Evolutionary conservation across 1,140 invertebrate species (phyloP).

Genomic region (Pseudomyrmex flavicornis): DNA sequence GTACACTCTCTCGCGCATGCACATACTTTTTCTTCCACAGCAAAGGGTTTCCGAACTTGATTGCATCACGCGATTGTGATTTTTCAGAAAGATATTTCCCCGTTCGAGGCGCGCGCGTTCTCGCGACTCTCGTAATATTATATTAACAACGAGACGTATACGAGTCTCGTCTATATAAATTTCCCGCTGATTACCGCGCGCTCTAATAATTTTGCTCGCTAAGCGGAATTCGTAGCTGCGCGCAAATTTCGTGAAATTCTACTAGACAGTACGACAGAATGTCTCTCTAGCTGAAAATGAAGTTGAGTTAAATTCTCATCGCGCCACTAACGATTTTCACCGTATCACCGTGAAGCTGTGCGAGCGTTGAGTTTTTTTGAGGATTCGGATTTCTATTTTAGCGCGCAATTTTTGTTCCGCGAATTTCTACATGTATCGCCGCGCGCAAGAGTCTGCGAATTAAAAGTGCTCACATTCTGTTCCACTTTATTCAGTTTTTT

Average conservation of each 20-base stretch:
- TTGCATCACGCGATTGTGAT: conserved; percentile 42
- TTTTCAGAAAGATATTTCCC: conserved; percentile 29
- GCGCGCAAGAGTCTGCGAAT: background rate
- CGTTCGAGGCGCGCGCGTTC: conserved; percentile 13
- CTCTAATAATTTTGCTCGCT: conserved; percentile 56
- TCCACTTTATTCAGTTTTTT: conserved; percentile 24
- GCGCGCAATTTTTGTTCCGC: conserved; percentile 23
- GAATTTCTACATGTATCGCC: conserved; percentile 4
- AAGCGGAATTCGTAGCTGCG: conserved; percentile 55
- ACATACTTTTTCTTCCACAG: background rate
- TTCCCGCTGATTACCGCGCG: conserved; percentile 55
- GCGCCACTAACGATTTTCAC: conserved; percentile 50
- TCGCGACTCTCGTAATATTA: conserved; percentile 44
- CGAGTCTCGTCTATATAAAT: conserved; percentile 57
- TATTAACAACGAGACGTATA: conserved; percentile 44
- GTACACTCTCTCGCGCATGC: background rate
- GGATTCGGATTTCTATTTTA: conserved; percentile 50
- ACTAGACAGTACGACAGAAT: conserved; percentile 55
- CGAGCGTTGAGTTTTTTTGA: conserved; percentile 37
- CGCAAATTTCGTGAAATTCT: conserved; percentile 48
- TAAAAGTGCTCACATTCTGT: conserved; percentile 25
- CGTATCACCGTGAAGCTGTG: conserved; percentile 16
- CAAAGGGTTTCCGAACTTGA: background rate
- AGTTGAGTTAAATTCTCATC: conserved; percentile 53
- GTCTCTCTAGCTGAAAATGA: conserved; percentile 52